Evolutionary conservation across 2,888 invertebrate genomes (phyloP), one percentile per base, ranked within the genome.

Genomic region (Tiliacea aurago): DNA sequence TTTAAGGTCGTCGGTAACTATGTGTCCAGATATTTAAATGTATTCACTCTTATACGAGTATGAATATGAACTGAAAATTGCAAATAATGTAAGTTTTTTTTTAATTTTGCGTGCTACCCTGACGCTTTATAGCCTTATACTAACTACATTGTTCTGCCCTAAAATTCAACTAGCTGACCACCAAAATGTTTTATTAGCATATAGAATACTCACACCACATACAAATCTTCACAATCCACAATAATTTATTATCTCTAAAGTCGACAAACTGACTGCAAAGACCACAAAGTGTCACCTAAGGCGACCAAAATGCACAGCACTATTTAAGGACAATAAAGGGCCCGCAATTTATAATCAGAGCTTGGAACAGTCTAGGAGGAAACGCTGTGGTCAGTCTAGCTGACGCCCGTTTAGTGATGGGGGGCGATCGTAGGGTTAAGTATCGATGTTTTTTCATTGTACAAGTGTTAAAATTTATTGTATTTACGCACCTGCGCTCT

Each of bases 381-480:
- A 87, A 72, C 66, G 68, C 49, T 86, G 86, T 85, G 87, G 86
- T 87, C 85, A 87, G 78, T 85, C 76, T 86, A 80, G 84, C 86
- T 80, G 75, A 87, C 80, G 71, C 59, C 76, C 79, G 76, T 64
- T 64, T 84, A 87, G 84, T 49, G 77, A 41, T 71, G 80, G 65
- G 64, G 5, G 2, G 2, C n/a, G 10, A 43, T 5, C 4, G 67
- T 61, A 6, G 10, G 49, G 23, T 47, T 15, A 41, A 5, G 1
- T 78, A 58, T 77, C 76, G 84, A 84, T 78, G 11, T 65, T 76
- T 67, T n/a, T n/a, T n/a, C n/a, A n/a, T n/a, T n/a, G n/a, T n/a
- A n/a, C n/a, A n/a, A n/a, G n/a, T n/a, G n/a, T n/a, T n/a, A n/a
- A n/a, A n/a, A n/a, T n/a, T n/a, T n/a, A n/a, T n/a, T n/a, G n/a